Evolutionary conservation across 1,140 invertebrate species (phyloP), one percentile per base, ranked within the genome.

Genomic region (Temnothorax nylanderi): DNA sequence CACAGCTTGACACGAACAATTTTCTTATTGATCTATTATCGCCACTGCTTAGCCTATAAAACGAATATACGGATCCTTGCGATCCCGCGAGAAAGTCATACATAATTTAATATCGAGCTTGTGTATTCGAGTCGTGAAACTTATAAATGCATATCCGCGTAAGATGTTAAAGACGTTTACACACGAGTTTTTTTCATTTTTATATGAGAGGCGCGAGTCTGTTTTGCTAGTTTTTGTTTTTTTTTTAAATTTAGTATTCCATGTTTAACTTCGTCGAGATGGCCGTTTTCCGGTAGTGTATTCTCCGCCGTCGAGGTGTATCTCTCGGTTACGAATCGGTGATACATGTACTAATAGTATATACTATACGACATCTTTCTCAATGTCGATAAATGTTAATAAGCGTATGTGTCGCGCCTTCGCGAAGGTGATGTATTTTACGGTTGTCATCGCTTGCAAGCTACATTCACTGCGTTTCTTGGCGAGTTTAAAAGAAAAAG

Each of bases 71-170:
- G 51, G 54, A 82, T 82, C 54, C 32, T 47, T 8, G 51, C 13
- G 67, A 74, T 74, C 11, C 32, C 54, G 21, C 69, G 26, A 58
- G 18, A 81, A 87, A 90, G 74, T 69, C 32, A 56, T 72, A 58
- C 76, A 78, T 67, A 89, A 89, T 90, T 90, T 90, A 90, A 90
- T 90, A 90, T 90, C 81, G 89, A 90, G 88, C 89, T 89, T 76
- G 65, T 85, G 88, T 87, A 75, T 78, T 87, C 69, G 44, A 81
- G 65, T 72, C 80, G 37, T 44, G 8, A 84, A 60, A 58, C n/a
- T 41, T 41, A 34, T 60, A 56, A 34, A 60, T 41, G 18, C 69
- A 37, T 84, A 84, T 60, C 65, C 18, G 34, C 11, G 26, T 47
- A 32, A 58, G 16, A 21, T 67, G n/a, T 67, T 65, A 0, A 67